These are phyloP conservation scores for Atethmia centrago DNA, from an alignment of 2,888 invertebrate species.

Conservation along the genomic window DNA sequence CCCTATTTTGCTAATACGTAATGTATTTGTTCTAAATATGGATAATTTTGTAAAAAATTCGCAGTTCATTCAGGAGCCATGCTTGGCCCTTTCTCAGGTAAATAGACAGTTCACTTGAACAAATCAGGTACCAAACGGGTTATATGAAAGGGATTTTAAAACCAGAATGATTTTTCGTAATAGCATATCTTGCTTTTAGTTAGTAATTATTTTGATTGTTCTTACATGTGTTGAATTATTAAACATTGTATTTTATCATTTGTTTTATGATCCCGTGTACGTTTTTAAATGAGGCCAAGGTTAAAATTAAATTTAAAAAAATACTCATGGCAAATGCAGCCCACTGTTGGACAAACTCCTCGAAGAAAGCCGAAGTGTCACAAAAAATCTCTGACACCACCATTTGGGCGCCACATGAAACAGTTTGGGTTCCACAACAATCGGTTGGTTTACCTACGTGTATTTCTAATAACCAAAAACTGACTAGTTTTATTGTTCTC, in stretches of 20 bases:
- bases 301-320: background rate
- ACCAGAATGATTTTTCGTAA: conserved; percentile 6
- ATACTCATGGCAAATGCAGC: background rate
- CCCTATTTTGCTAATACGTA: conserved; percentile 32
- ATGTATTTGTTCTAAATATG: conserved; percentile 38
- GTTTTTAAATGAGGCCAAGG: background rate
- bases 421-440: conserved; percentile 8
- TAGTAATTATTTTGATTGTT: conserved; percentile 3
- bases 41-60: conserved; percentile 21
- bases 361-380: background rate
- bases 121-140: conserved; percentile 32
- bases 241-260: background rate
- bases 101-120: conserved; percentile 21
- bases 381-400: conserved; percentile 22
- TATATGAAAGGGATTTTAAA: conserved; percentile 2
- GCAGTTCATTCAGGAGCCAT: conserved; percentile 12
- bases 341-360: background rate
- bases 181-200: background rate
- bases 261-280: background rate
- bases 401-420: conserved; percentile 47
- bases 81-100: conserved; percentile 43
- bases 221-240: background rate
- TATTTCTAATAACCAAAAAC: conserved; percentile 3
- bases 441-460: background rate
- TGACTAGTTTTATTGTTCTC: conserved; percentile 13